phyloP scores from a whole-genome alignment of 2,797 vertebrate species.

The Cyclura pinguis region DNA sequence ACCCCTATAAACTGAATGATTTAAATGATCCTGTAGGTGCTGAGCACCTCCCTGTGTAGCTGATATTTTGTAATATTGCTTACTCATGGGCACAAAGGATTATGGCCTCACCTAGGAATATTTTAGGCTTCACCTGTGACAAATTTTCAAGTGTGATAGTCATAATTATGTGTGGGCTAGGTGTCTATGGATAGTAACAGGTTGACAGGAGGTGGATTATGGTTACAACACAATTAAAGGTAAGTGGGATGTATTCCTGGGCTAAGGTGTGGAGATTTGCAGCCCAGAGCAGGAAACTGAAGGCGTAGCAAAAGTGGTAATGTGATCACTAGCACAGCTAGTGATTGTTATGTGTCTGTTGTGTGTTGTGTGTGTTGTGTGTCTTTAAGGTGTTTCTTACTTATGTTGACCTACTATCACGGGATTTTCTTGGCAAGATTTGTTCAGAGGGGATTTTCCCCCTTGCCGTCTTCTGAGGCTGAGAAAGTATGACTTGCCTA shows the following conservation, averaged over 20 bases:
- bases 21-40: background rate
- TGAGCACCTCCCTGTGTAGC: background rate
- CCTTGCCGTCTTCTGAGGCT: too few relatives aligned
- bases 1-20: background rate
- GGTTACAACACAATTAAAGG: background rate
- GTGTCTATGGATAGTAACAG: constrained; percentile 2
- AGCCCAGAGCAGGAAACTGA: background rate
- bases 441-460: too few relatives aligned
- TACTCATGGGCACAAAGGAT: background rate
- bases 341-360: too few relatives aligned
- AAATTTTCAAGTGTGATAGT: background rate
- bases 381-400: too few relatives aligned
- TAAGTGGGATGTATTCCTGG: background rate
- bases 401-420: too few relatives aligned
- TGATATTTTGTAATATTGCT: constrained; percentile 5
- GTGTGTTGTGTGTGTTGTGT: too few relatives aligned
- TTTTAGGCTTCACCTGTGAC: background rate
- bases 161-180: background rate
- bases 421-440: too few relatives aligned
- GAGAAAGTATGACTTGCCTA: too few relatives aligned
- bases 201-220: background rate
- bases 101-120: background rate
- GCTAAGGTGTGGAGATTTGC: background rate
- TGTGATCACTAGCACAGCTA: background rate
- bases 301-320: background rate